Base-by-base conservation (phyloP, 2,888 invertebrate genomes). In the Neoscelio sp. region DNA sequence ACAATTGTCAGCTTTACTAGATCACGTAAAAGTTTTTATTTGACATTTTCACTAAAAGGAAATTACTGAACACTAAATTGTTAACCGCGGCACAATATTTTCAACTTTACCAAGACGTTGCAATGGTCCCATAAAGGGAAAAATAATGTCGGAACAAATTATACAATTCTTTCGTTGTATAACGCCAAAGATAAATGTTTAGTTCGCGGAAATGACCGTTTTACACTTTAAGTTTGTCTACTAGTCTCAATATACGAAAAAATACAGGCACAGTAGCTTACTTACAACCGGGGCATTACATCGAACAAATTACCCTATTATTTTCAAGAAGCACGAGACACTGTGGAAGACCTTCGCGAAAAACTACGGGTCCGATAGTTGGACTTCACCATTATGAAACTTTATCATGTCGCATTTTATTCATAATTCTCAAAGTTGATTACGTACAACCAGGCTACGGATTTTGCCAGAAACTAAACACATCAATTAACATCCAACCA, bases 301-400 rank as follows among this genome's bases (percentile, higher is more conserved):
- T 73, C 42, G 46, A 62, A 71, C 78, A 78, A 78, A 78, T 78
- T 78, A 78, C 73, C 78, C 78, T 78, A 78, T 78, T 71, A 78
- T 73, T 78, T 73, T 65, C 54, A 60, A 77, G 71, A 71, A 77
- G 65, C 54, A 52, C 40, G 52, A 67, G 78, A 73, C 54, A 78
- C 40, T 35, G 46, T 26, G 28, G 42, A 65, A 60, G 67, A 54
- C 40, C 48, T 56, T 3, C 33, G 33, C 13, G n/a, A 52, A 64
- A 70, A 77, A 73, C 35, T 64, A 40, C 38, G 42, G 33, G 17
- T 12, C 33, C 42, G 48, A 58, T 58, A 58, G 33, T 65, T 50
- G 56, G 40, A 74, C 38, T 65, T 18, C 12, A 15, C 48, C 12
- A 42, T 56, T 46, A 40, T 23, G 52, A 71, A 62, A 64, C 46